Conservation (phyloP, 2,113 vertebrate genomes). For the Crotalus horridus region DNA sequence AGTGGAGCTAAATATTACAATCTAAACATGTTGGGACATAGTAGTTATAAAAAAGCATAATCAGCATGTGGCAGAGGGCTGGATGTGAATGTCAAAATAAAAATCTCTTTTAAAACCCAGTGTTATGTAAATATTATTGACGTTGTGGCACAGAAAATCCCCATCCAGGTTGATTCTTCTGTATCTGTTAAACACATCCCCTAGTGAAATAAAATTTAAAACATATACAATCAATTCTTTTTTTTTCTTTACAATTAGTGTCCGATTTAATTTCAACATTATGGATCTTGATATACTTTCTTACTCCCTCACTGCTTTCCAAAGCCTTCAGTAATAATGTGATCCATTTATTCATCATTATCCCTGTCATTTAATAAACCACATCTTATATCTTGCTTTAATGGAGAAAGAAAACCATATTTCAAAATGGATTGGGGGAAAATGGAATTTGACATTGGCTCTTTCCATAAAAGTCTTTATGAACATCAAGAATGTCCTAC, state of each 20-base stretch:
- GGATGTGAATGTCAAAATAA: neutral
- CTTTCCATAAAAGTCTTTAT: neutral
- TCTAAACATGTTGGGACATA: neutral
- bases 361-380: neutral
- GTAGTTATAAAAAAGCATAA: neutral
- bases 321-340: neutral
- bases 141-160: neutral
- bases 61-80: neutral
- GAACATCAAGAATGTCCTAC: neutral
- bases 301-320: neutral
- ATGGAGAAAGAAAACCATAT: neutral
- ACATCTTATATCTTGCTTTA: neutral
- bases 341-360: neutral
- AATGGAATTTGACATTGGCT: neutral
- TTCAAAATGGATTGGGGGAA: neutral
- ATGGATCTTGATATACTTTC: neutral
- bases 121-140: neutral
- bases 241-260: neutral
- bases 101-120: constrained; percentile 12
- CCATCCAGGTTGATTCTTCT: neutral
- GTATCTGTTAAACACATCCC: neutral
- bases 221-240: neutral
- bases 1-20: neutral
- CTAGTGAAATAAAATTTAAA: constrained; percentile 4
- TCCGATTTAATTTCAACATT: neutral